phyloP scores from a whole-genome alignment of 2,797 vertebrate species.

The Pseudocheirus occidentalis region DNA sequence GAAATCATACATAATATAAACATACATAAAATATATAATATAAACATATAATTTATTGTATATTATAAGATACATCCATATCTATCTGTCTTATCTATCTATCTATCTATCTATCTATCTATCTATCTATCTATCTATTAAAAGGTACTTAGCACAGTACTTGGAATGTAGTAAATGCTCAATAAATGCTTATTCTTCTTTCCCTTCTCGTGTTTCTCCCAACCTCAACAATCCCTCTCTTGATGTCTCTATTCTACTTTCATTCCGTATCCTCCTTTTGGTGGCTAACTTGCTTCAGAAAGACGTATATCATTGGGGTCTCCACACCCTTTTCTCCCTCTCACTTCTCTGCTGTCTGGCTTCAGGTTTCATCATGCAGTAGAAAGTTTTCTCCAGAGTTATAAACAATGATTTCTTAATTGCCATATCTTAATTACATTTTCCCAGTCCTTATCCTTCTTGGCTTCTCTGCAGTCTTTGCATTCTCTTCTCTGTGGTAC shows the following conservation, averaged over 20 bases:
- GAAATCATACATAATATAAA: neutral
- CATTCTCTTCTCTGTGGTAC: neutral
- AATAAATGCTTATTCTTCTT: neutral
- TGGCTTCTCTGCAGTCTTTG: neutral
- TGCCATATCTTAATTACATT: neutral
- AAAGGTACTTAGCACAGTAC: neutral
- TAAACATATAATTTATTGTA: no score
- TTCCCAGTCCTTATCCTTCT: neutral
- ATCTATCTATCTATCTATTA: no score
- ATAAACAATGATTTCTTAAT: neutral
- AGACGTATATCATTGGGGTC: neutral
- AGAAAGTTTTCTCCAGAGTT: neutral
- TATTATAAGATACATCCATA: no score
- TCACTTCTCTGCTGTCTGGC: neutral
- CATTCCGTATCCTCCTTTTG: neutral
- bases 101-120: no score
- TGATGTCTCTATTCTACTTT: neutral
- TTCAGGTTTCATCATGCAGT: neutral
- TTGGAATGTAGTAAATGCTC: neutral
- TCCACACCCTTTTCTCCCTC: neutral
- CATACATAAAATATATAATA: no score
- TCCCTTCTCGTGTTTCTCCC: neutral
- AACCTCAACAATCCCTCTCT: neutral
- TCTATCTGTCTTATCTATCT: no score
- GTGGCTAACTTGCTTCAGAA: neutral